Conservation (phyloP, 2,797 vertebrate genomes). For the Bovichtus variegatus region DNA sequence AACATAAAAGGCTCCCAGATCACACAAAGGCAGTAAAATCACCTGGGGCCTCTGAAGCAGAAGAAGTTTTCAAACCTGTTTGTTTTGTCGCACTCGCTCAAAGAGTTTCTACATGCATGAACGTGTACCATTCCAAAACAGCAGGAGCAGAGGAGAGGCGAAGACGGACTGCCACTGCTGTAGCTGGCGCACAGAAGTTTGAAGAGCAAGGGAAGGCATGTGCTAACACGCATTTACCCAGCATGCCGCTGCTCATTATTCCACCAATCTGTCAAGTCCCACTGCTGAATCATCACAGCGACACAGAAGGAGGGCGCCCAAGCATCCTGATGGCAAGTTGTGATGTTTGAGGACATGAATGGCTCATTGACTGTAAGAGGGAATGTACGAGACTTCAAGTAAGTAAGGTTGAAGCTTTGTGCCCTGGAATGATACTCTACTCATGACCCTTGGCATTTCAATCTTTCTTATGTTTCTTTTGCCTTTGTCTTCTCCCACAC, state of each 20-base stretch:
- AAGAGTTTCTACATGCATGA: constrained; percentile 42
- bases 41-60: constrained; percentile 55
- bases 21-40: constrained; percentile 60
- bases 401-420: constrained; percentile 17
- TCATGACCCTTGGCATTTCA: constrained; percentile 17
- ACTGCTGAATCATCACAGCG: constrained; percentile 65
- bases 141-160: constrained; percentile 39
- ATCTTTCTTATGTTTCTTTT: neutral
- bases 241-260: constrained; percentile 74
- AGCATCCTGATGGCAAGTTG: constrained; percentile 48
- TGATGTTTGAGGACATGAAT: constrained; percentile 67
- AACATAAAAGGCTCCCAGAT: constrained; percentile 65
- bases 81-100: constrained; percentile 53
- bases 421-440: constrained; percentile 12
- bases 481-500: constrained; percentile 10
- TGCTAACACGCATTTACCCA: constrained; percentile 53
- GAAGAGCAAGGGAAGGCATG: constrained; percentile 53
- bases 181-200: constrained; percentile 40
- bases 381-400: constrained; percentile 37
- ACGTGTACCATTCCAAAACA: constrained; percentile 40
- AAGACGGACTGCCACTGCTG: constrained; percentile 49
- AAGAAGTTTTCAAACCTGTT: constrained; percentile 67
- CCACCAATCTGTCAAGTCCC: constrained; percentile 69
- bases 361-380: constrained; percentile 63
- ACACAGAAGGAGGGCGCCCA: constrained; percentile 48